Percentiles rank a stretch among this genome's conserved stretches.
phyloP scores from a whole-genome alignment of 1,140 invertebrate species.

The Leguminivora glycinivorella region DNA sequence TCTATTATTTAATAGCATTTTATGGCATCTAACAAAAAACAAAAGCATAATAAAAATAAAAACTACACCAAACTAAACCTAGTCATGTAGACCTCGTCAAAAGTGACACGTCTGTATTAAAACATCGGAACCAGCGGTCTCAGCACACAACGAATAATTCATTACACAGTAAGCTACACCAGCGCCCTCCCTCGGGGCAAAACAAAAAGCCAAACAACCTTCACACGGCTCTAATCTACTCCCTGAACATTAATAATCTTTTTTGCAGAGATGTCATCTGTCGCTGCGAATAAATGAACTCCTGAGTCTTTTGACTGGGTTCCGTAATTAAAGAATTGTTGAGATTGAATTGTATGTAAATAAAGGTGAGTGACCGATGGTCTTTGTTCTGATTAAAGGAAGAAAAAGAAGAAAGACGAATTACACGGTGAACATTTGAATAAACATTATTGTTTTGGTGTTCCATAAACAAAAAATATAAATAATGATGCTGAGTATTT shows the following conservation, averaged over 20 bases:
- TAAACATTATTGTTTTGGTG: too few species aligned
- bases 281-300: constrained; percentile 10
- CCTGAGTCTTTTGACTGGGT: neutral
- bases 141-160: neutral
- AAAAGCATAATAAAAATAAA: too few species aligned
- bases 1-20: too few species aligned
- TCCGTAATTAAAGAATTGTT: constrained; percentile 3
- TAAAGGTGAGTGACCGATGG: too few species aligned
- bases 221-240: constrained; percentile 16
- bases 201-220: constrained; percentile 10
- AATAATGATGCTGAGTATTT: too few species aligned
- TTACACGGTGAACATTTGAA: too few species aligned
- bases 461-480: too few species aligned
- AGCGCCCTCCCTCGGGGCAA: neutral
- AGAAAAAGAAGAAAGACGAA: too few species aligned
- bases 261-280: constrained; percentile 15
- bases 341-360: neutral
- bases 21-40: too few species aligned
- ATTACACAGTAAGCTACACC: neutral
- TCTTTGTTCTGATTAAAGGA: too few species aligned
- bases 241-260: constrained; percentile 11
- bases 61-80: too few species aligned
- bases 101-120: neutral
- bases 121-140: neutral
- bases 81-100: neutral